Percentiles rank a stretch among this genome's conserved stretches.
Evolutionary conservation across 2,797 vertebrate genomes (phyloP).

Genomic region (Siniperca obscura): DNA sequence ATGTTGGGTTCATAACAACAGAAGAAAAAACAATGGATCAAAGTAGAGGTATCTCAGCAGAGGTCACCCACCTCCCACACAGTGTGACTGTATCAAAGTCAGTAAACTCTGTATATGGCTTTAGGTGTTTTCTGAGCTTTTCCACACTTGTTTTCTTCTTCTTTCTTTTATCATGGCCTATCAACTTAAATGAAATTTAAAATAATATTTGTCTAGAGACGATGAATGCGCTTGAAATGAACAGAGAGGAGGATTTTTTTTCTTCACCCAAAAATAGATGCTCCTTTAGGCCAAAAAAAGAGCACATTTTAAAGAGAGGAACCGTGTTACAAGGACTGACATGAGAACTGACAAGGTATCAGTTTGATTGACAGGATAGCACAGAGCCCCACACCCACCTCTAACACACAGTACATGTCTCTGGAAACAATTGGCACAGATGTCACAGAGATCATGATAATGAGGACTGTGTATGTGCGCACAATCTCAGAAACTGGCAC

Average conservation of each 20-base stretch:
- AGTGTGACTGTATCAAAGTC: slow-evolving; percentile 22
- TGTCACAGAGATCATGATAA: slow-evolving; percentile 51
- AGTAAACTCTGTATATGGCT: slow-evolving; percentile 2
- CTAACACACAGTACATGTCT: slow-evolving; percentile 20
- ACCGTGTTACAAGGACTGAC: slow-evolving; percentile 20
- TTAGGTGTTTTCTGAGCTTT: slow-evolving; percentile 26
- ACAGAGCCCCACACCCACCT: neutral
- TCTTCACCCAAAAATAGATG: neutral
- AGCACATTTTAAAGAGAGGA: neutral
- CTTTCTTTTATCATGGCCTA: neutral
- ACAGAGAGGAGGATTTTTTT: neutral
- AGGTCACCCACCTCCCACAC: slow-evolving; percentile 47
- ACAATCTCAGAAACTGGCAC: slow-evolving; percentile 5
- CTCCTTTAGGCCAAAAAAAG: neutral
- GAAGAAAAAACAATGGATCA: slow-evolving; percentile 20
- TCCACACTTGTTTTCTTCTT: neutral
- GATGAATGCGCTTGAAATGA: neutral
- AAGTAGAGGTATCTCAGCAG: slow-evolving; percentile 27
- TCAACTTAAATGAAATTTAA: neutral
- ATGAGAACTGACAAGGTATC: slow-evolving; percentile 21
- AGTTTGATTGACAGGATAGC: slow-evolving; percentile 45
- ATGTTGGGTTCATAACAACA: slow-evolving; percentile 6
- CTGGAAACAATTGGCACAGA: slow-evolving; percentile 26
- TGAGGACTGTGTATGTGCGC: slow-evolving; percentile 32
- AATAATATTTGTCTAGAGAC: neutral